These are phyloP conservation scores for Hexactinellida sp. DNA, from an alignment of 37 sponge, comb jelly and placozoan species.

Conservation along the genomic window DNA sequence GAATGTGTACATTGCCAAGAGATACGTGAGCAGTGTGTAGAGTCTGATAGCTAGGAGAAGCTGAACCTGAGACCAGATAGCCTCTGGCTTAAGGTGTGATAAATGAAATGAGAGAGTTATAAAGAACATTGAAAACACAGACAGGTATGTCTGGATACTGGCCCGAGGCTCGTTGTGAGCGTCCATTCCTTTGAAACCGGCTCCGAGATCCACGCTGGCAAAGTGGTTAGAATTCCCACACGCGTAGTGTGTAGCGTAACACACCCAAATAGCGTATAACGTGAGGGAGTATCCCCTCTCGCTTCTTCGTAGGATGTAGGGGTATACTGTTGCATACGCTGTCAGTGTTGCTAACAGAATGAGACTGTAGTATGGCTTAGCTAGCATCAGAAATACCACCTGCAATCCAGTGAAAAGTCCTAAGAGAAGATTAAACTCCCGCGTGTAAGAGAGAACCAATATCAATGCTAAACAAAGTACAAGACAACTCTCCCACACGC, in stretches of 20 bases:
- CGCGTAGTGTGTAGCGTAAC: not conserved
- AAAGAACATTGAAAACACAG: not conserved
- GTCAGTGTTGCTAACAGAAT: not conserved
- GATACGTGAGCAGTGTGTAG: not conserved
- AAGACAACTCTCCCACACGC: not conserved
- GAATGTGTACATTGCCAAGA: not conserved
- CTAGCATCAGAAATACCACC: constrained; percentile 7
- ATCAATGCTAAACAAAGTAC: not conserved
- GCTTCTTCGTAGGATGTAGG: not conserved
- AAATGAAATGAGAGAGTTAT: not conserved
- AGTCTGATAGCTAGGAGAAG: not conserved
- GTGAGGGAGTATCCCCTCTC: not conserved
- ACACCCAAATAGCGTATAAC: not conserved
- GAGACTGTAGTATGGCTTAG: not conserved
- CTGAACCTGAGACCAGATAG: not conserved
- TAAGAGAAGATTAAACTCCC: not conserved
- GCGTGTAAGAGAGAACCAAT: not conserved
- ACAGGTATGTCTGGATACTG: not conserved
- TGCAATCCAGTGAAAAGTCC: not conserved
- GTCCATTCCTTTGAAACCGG: constrained; percentile 19
- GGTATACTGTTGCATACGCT: not conserved
- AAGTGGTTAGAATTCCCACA: constrained; percentile 19
- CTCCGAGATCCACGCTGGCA: constrained; percentile 13
- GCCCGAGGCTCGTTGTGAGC: not conserved
- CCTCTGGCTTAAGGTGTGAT: not conserved